Percentiles rank a stretch among this genome's conserved stretches.
Evolutionary conservation across 2,797 vertebrate species (phyloP).

Genomic region (Spondyliosoma cantharus): DNA sequence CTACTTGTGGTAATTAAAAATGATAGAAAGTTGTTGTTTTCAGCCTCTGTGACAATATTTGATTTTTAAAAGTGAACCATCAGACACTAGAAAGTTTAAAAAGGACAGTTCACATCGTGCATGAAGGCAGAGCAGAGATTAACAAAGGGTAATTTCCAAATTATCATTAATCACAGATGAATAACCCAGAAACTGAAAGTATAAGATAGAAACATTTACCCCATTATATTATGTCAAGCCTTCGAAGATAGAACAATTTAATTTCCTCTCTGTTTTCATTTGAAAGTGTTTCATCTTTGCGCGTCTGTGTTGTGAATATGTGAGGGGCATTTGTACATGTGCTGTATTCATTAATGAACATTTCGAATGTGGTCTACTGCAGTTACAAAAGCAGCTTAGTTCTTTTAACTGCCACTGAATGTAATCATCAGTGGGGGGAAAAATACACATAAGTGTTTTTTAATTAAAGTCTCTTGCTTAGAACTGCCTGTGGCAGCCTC

Average conservation of each 20-base stretch:
- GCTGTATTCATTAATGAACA: slow-evolving; percentile 43
- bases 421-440: slow-evolving; percentile 66
- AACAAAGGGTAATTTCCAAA: slow-evolving; percentile 36
- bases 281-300: slow-evolving; percentile 21
- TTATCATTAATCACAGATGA: not conserved
- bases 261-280: slow-evolving; percentile 19
- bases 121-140: slow-evolving; percentile 53
- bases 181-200: not conserved
- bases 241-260: slow-evolving; percentile 1
- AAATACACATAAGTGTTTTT: slow-evolving; percentile 65
- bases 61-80: slow-evolving; percentile 46
- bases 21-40: slow-evolving; percentile 25
- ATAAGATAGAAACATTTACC: not conserved
- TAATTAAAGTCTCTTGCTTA: slow-evolving; percentile 73
- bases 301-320: slow-evolving; percentile 28
- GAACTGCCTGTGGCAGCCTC: slow-evolving; percentile 61
- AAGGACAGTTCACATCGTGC: slow-evolving; percentile 54
- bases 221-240: slow-evolving; percentile 3
- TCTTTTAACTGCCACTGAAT: slow-evolving; percentile 68
- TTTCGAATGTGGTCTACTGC: slow-evolving; percentile 53
- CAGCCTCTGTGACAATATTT: slow-evolving; percentile 24
- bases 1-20: slow-evolving; percentile 29
- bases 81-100: slow-evolving; percentile 57
- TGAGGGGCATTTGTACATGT: slow-evolving; percentile 9
- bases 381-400: slow-evolving; percentile 61